A percentile compares a stretch with the other conserved stretches of the same genome.
Conservation (phyloP, 2,797 vertebrate species). For the Takifugu rubripes region DNA sequence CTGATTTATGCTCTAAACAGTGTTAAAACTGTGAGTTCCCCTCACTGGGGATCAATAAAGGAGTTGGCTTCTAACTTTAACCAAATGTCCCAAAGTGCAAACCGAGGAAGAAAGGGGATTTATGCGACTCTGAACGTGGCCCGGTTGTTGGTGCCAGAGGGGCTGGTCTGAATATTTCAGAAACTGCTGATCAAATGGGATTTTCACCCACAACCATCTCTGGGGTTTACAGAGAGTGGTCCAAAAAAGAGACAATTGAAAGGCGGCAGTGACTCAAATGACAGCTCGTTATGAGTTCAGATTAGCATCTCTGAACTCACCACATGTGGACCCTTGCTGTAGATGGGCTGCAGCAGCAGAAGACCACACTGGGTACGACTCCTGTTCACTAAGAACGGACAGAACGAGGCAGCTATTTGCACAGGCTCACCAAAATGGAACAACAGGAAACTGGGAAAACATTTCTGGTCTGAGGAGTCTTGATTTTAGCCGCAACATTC, state of each 20-base stretch:
- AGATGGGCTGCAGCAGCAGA: constrained; percentile 2
- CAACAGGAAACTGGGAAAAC: too few species aligned
- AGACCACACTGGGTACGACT: too few species aligned
- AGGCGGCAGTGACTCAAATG: neutral
- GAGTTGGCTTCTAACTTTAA: too few species aligned
- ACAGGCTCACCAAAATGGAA: too few species aligned
- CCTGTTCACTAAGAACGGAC: too few species aligned
- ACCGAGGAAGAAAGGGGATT: neutral
- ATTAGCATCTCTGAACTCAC: neutral
- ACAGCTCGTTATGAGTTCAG: neutral
- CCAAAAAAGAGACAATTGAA: constrained; percentile 4
- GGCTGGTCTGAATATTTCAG: neutral
- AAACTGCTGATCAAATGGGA: neutral
- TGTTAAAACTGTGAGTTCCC: too few species aligned
- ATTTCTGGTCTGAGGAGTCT: too few species aligned
- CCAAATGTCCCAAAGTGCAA: neutral
- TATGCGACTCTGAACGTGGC: neutral
- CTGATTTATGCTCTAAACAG: too few species aligned
- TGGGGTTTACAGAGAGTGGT: neutral
- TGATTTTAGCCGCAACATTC: too few species aligned
- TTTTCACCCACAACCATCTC: neutral
- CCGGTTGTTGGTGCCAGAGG: neutral
- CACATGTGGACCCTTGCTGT: neutral
- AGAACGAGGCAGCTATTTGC: too few species aligned
- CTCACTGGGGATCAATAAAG: too few species aligned